These are phyloP conservation scores for Neopelma chrysocephalum DNA, from an alignment of 2,797 vertebrate species.

Conservation along the genomic window DNA sequence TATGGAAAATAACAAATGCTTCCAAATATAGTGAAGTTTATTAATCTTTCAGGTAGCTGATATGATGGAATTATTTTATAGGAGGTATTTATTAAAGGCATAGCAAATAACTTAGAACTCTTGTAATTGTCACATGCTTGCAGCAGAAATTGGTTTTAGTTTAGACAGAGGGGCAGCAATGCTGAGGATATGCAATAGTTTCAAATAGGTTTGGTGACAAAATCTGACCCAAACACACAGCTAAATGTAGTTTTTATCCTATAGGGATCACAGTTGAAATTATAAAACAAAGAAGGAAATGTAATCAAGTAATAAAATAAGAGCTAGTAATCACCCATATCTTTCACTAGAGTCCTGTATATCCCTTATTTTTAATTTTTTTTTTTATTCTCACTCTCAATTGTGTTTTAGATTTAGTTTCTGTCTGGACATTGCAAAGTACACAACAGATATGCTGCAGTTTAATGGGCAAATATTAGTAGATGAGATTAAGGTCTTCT, in stretches of 20 bases:
- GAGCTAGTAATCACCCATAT: accelerated
- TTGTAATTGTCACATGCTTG: not conserved
- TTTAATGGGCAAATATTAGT: not conserved
- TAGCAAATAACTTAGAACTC: not conserved
- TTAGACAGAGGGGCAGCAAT: not conserved
- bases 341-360: not conserved
- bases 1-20: not conserved
- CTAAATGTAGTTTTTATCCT: not conserved
- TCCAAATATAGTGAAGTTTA: not conserved
- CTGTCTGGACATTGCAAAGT: not conserved
- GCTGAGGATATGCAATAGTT: not conserved
- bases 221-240: not conserved
- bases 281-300: not conserved
- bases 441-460: not conserved
- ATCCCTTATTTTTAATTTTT: not conserved
- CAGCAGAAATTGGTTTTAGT: not conserved
- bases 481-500: not conserved
- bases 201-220: not conserved
- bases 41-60: not conserved
- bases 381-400: not conserved
- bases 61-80: not conserved
- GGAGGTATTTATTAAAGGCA: not conserved
- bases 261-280: not conserved
- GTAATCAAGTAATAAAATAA: not conserved
- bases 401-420: not conserved